Conservation (phyloP, 53 echinoderm and acorn worm species). For the Holothuria leucospilota region DNA sequence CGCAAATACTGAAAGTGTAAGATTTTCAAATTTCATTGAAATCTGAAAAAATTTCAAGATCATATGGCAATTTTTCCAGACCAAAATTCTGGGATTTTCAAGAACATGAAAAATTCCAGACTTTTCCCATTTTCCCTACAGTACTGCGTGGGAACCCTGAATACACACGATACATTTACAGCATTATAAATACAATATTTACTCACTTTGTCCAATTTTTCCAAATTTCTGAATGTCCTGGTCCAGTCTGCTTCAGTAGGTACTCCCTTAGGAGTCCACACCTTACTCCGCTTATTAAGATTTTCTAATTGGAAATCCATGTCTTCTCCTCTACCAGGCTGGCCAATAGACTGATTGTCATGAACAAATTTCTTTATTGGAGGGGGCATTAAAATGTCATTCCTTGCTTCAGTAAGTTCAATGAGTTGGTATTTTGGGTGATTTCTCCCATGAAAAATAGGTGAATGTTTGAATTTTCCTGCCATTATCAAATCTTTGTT, state of each 20-base stretch:
- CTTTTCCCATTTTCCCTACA: no score
- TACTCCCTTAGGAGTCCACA: constrained; percentile 40
- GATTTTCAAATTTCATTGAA: no score
- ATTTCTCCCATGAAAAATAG: constrained; percentile 32
- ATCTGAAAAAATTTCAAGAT: no score
- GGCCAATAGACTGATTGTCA: constrained; percentile 14
- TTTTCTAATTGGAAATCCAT: constrained; percentile 58
- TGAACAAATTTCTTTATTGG: constrained; percentile 3
- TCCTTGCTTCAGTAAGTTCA: constrained; percentile 14
- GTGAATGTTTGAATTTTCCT: constrained; percentile 38
- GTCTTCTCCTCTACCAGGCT: constrained; percentile 40
- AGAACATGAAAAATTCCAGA: no score
- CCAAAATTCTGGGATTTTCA: no score
- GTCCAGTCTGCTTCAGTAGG: constrained; percentile 51
- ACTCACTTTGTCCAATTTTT: not conserved
- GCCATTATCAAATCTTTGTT: constrained; percentile 19
- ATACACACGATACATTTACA: no score
- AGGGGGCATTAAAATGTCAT: not conserved
- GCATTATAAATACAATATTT: no score
- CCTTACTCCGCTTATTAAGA: constrained; percentile 59
- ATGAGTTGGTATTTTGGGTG: constrained; percentile 65
- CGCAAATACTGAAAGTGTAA: no score
- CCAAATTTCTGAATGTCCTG: constrained; percentile 33
- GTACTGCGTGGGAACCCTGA: no score
- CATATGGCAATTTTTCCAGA: no score